These are phyloP conservation scores for Epinephelus fuscoguttatus DNA, from an alignment of 2,113 vertebrate genomes.

Conservation along the genomic window DNA sequence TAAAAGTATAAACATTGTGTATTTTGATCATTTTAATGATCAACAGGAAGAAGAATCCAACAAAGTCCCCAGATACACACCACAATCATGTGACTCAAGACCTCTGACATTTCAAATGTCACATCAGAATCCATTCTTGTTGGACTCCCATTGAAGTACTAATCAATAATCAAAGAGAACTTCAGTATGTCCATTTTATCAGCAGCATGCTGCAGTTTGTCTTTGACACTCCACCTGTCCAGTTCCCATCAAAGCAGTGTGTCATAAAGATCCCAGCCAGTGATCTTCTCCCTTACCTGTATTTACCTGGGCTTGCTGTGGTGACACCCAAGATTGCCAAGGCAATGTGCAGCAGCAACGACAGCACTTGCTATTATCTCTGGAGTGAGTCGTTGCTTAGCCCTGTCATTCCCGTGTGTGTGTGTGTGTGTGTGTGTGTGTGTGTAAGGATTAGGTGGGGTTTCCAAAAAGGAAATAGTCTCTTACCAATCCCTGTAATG, in stretches of 20 bases:
- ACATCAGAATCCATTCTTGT: neutral
- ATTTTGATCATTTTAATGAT: slow-evolving; percentile 16
- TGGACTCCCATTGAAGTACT: neutral
- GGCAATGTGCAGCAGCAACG: slow-evolving; percentile 25
- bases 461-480: slow-evolving; percentile 51
- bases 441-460: slow-evolving; percentile 40
- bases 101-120: slow-evolving; percentile 10
- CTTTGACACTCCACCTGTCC: neutral
- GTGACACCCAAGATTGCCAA: slow-evolving; percentile 51
- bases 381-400: slow-evolving; percentile 50
- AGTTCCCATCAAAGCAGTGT: slow-evolving; percentile 43
- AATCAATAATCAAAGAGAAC: neutral
- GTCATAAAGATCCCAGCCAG: slow-evolving; percentile 36
- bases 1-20: slow-evolving; percentile 12
- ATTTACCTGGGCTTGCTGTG: slow-evolving; percentile 69
- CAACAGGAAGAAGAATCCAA: slow-evolving; percentile 8
- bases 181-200: neutral
- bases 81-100: neutral
- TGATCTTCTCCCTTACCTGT: slow-evolving; percentile 66
- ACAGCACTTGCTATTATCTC: slow-evolving; percentile 65
- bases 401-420: slow-evolving; percentile 64
- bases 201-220: neutral
- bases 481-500: slow-evolving; percentile 58
- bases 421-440: slow-evolving; percentile 25
- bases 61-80: neutral